Percentiles rank a stretch among this genome's conserved stretches.
Conservation (phyloP, 1,140 invertebrate genomes). For the Lepidurus packardi region DNA sequence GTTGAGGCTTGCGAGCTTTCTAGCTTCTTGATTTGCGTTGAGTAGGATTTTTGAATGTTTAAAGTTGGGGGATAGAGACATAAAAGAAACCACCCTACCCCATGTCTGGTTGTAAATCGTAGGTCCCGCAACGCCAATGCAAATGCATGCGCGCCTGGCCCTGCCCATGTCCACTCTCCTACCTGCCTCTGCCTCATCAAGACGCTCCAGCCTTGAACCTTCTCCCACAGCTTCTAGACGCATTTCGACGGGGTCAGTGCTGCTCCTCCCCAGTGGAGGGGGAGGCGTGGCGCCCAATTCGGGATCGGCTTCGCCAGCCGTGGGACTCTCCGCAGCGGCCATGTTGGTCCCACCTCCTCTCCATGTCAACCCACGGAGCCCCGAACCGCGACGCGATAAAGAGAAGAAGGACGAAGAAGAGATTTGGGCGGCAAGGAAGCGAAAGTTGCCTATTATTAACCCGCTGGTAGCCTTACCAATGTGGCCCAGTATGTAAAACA, state of each 20-base stretch:
- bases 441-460: constrained; percentile 82
- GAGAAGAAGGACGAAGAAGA: constrained; percentile 42
- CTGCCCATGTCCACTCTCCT: constrained; percentile 13
- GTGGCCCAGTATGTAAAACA: constrained; percentile 69
- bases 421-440: constrained; percentile 49
- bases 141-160: constrained; percentile 16
- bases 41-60: neutral
- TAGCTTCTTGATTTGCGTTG: neutral
- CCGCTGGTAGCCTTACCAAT: constrained; percentile 74
- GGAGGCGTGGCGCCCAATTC: neutral
- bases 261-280: constrained; percentile 33
- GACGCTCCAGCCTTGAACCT: constrained; percentile 32
- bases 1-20: neutral
- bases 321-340: neutral
- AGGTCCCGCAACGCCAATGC: constrained; percentile 13
- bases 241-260: constrained; percentile 41
- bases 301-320: neutral
- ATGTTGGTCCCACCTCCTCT: constrained; percentile 24
- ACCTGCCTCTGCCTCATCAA: constrained; percentile 4
- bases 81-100: neutral
- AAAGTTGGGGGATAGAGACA: neutral
- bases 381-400: constrained; percentile 41
- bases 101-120: constrained; percentile 16
- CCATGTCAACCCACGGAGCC: neutral
- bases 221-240: constrained; percentile 40